Evolutionary conservation across 2,888 invertebrate species (phyloP).

Genomic region (Polyommatus icarus): DNA sequence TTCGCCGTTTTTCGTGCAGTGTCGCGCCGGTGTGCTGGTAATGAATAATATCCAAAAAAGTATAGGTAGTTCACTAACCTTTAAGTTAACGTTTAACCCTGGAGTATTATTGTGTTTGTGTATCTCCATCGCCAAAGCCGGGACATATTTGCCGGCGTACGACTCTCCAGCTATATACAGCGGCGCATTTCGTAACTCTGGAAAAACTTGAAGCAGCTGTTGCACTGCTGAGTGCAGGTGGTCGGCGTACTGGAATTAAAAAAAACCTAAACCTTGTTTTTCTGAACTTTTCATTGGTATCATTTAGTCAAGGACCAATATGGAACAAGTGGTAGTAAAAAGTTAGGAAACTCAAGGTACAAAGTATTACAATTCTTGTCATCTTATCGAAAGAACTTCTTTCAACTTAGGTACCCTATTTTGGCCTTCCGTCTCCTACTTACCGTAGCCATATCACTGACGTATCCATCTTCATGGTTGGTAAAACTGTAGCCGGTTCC

Average conservation of each 20-base stretch:
- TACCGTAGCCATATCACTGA: constrained; percentile 78
- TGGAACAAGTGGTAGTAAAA: too few relatives aligned
- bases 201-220: constrained; percentile 83
- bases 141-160: constrained; percentile 81
- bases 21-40: too few relatives aligned
- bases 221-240: constrained; percentile 79
- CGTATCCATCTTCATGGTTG: constrained; percentile 73
- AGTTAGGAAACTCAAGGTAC: too few relatives aligned
- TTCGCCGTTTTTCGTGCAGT: too few relatives aligned
- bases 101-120: constrained; percentile 59
- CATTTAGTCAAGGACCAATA: too few relatives aligned
- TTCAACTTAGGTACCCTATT: not conserved
- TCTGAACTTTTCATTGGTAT: not conserved
- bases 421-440: constrained; percentile 42
- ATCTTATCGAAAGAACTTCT: too few relatives aligned
- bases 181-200: constrained; percentile 76
- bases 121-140: constrained; percentile 80
- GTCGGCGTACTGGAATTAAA: constrained; percentile 61
- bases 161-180: constrained; percentile 85
- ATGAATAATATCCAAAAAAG: not conserved
- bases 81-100: constrained; percentile 60
- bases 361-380: too few relatives aligned
- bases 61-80: constrained; percentile 54
- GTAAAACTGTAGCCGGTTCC: constrained; percentile 84
- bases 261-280: not conserved